A percentile compares a stretch with the other conserved stretches of the same genome.
These are phyloP conservation scores for Dinoponera quadriceps DNA, from an alignment of 1,140 invertebrate genomes.

Conservation along the genomic window DNA sequence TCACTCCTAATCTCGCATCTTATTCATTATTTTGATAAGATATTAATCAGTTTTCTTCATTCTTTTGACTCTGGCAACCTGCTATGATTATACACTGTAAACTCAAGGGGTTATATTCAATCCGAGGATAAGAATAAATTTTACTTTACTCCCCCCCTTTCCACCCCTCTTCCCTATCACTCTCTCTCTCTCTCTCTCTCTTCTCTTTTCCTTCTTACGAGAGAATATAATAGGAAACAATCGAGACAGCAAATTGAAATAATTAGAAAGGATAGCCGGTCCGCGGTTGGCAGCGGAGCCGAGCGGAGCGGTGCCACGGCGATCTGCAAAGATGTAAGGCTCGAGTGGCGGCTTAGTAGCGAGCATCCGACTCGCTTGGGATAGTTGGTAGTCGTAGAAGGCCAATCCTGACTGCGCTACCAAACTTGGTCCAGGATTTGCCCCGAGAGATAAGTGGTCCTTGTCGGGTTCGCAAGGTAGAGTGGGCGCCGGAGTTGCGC, in stretches of 20 bases:
- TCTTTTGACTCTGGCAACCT: too few species aligned
- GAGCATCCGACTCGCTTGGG: constrained; percentile 30
- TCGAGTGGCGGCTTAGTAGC: constrained; percentile 31
- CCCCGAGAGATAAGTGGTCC: constrained; percentile 73
- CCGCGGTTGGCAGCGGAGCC: constrained; percentile 9
- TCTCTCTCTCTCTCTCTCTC: too few species aligned
- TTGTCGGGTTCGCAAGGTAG: constrained; percentile 59
- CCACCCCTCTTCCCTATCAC: too few species aligned
- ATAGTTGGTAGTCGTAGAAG: constrained; percentile 51
- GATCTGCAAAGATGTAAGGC: constrained; percentile 53
- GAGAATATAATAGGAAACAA: background rate
- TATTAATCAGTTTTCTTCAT: too few species aligned
- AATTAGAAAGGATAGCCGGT: constrained; percentile 26
- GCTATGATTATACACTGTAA: too few species aligned
- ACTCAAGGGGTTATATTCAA: too few species aligned
- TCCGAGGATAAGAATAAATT: too few species aligned
- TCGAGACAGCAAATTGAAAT: background rate
- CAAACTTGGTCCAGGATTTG: constrained; percentile 61
- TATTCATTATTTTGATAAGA: too few species aligned
- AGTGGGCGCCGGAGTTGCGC: constrained; percentile 53
- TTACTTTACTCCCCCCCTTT: too few species aligned
- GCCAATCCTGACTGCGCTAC: constrained; percentile 62
- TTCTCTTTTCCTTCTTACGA: too few species aligned
- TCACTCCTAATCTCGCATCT: too few species aligned
- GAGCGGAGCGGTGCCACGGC: background rate